Conservation (phyloP, 2,888 invertebrate genomes). For the Alviniconcha strummeri region DNA sequence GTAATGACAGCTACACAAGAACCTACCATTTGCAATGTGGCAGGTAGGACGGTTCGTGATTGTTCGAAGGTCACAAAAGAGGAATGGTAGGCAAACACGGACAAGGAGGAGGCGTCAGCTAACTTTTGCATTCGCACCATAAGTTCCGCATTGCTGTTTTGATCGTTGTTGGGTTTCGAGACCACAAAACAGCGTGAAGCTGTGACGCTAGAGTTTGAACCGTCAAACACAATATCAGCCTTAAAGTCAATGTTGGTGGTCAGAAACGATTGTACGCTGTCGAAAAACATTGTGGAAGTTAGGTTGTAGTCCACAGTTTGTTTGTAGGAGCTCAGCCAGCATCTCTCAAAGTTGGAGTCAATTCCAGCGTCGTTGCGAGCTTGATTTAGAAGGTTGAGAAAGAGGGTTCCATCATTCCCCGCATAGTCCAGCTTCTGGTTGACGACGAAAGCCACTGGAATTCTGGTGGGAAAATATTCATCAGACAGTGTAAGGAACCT, state of each 20-base stretch:
- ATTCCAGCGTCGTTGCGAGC: conserved; percentile 29
- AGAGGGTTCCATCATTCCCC: background rate
- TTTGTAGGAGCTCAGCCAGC: conserved; percentile 39
- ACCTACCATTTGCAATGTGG: conserved; percentile 61
- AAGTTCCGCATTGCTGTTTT: conserved; percentile 70
- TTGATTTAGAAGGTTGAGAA: conserved; percentile 5
- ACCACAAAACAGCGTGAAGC: conserved; percentile 77
- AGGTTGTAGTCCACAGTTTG: conserved; percentile 31
- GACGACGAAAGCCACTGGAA: conserved; percentile 49
- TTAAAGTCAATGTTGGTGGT: conserved; percentile 26
- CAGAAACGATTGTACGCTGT: conserved; percentile 34
- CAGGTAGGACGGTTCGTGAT: conserved; percentile 57
- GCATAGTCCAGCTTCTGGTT: conserved; percentile 38
- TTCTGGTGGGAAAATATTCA: conserved; percentile 42
- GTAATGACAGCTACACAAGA: conserved; percentile 59
- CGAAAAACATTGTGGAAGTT: conserved; percentile 29
- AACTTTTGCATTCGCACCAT: conserved; percentile 58
- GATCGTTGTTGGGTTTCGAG: conserved; percentile 87
- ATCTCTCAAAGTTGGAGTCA: conserved; percentile 30
- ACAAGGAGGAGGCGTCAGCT: conserved; percentile 48
- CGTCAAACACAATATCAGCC: conserved; percentile 45
- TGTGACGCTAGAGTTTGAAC: conserved; percentile 77
- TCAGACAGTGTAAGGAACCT: conserved; percentile 42
- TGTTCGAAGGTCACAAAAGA: conserved; percentile 64
- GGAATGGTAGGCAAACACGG: conserved; percentile 53